These are phyloP conservation scores for Myocastor coypus DNA, from an alignment of 2,113 vertebrate species.

Conservation along the genomic window DNA sequence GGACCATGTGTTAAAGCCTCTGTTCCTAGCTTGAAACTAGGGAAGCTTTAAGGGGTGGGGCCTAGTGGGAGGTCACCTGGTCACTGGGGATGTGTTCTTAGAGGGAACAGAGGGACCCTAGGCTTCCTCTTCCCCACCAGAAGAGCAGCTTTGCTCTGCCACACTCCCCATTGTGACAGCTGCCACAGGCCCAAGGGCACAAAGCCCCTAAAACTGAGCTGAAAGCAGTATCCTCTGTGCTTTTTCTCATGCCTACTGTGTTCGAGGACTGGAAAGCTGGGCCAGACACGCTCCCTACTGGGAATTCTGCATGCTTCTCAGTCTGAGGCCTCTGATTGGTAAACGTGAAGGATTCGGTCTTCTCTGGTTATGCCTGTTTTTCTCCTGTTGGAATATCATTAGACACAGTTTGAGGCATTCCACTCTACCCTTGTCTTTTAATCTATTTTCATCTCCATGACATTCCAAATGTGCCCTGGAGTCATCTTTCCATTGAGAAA, in stretches of 20 bases:
- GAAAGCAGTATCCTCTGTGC: background rate
- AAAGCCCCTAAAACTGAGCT: background rate
- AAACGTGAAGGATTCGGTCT: background rate
- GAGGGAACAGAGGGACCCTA: background rate
- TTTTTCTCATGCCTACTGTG: background rate
- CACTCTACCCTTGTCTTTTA: background rate
- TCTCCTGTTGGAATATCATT: background rate
- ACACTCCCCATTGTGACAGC: background rate
- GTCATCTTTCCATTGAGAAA: background rate
- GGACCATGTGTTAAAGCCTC: background rate
- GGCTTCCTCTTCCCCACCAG: background rate
- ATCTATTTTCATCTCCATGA: background rate
- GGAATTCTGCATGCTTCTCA: background rate
- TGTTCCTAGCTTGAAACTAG: background rate
- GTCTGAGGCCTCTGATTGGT: background rate
- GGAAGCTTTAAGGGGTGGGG: background rate
- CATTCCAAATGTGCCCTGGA: background rate
- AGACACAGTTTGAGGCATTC: background rate
- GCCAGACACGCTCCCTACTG: background rate
- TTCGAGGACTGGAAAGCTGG: background rate
- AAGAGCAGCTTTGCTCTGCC: background rate
- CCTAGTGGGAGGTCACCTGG: background rate
- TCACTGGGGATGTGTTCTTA: too few relatives aligned
- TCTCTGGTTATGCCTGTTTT: background rate
- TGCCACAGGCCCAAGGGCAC: too few relatives aligned